phyloP scores from a whole-genome alignment of 2,113 vertebrate species.

The Solenodon paradoxus region DNA sequence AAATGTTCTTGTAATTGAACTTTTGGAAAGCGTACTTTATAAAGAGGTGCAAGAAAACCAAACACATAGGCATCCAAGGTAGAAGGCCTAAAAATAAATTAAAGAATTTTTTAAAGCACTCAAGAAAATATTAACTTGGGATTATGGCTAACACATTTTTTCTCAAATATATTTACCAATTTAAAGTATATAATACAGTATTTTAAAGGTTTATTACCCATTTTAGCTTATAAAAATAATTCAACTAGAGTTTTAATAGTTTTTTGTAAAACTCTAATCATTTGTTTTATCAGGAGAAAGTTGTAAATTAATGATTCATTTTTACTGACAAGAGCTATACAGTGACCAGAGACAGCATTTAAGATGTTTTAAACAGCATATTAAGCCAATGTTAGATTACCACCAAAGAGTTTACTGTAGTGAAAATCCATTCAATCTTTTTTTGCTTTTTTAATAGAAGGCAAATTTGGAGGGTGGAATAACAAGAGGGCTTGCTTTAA shows the following conservation, averaged over 20 bases:
- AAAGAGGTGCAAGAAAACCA: conserved; percentile 93
- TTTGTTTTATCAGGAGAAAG: conserved; percentile 25
- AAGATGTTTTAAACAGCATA: neutral
- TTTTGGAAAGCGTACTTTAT: conserved; percentile 92
- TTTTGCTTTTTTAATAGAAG: too few relatives aligned
- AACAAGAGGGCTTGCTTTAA: neutral
- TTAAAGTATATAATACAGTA: neutral
- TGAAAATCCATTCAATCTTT: too few relatives aligned
- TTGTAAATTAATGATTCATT: neutral
- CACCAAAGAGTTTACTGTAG: neutral
- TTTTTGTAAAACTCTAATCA: neutral
- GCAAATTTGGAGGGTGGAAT: neutral
- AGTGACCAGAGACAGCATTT: neutral
- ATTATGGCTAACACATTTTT: neutral
- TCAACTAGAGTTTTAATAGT: neutral
- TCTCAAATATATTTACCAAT: neutral
- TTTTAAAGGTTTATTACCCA: neutral
- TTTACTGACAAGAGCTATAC: neutral
- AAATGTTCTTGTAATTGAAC: conserved; percentile 93
- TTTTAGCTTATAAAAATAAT: neutral
- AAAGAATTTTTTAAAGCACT: neutral
- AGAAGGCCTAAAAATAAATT: conserved; percentile 86
- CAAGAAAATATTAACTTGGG: conserved; percentile 8
- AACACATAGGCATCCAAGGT: conserved; percentile 97
- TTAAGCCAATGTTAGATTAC: neutral